Conservation (phyloP, 2,888 invertebrate species). For the Caenorhabditis angaria region DNA sequence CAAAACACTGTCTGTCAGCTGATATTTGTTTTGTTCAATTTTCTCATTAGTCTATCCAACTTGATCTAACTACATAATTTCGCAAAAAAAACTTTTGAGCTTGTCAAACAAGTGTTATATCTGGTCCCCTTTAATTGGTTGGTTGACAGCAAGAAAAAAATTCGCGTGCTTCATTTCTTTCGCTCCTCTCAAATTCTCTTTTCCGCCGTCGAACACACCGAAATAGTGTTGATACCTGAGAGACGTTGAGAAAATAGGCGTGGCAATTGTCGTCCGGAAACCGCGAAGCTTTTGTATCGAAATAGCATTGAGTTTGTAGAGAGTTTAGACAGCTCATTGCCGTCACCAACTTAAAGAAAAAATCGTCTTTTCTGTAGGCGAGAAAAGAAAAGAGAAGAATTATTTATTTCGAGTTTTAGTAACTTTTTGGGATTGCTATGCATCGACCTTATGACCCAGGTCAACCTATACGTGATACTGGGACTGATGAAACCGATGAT, state of each 20-base stretch:
- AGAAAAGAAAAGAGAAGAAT: background rate
- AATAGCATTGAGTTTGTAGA: background rate
- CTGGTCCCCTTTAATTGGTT: background rate
- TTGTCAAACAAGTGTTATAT: conserved; percentile 1
- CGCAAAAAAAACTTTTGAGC: background rate
- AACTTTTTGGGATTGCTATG: conserved; percentile 12
- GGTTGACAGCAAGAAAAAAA: background rate
- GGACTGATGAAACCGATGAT: conserved; percentile 8
- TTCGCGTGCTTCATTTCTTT: background rate
- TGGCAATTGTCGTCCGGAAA: background rate
- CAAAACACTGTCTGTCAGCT: background rate
- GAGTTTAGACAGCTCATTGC: background rate
- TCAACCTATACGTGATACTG: conserved; percentile 35
- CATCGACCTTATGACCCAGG: conserved; percentile 43
- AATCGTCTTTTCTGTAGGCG: background rate
- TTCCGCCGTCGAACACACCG: background rate
- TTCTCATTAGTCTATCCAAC: background rate
- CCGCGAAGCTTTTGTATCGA: background rate
- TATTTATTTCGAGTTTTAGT: background rate
- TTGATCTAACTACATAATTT: background rate
- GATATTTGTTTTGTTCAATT: background rate
- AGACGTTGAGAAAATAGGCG: background rate
- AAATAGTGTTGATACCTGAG: background rate
- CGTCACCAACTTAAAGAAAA: conserved; percentile 7
- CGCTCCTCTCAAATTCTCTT: background rate